These are phyloP conservation scores for Coelopa frigida DNA, from an alignment of 1,140 invertebrate species.

Conservation along the genomic window DNA sequence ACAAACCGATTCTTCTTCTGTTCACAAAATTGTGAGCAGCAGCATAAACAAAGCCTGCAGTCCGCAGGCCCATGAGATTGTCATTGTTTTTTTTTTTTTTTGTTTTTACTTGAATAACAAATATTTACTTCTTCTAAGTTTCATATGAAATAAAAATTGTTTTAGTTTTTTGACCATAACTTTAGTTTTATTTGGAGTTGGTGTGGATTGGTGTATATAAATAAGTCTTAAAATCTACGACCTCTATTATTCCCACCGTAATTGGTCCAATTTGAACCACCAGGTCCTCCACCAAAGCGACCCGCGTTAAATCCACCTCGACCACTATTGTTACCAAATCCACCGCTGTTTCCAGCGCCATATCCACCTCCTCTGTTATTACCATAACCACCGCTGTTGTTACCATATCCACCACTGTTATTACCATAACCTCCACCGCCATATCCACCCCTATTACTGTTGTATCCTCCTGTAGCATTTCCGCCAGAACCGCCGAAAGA, in stretches of 20 bases:
- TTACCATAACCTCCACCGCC: constrained; percentile 8
- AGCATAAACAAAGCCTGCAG: too few relatives aligned
- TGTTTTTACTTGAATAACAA: too few relatives aligned
- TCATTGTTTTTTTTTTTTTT: too few relatives aligned
- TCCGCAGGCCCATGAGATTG: too few relatives aligned
- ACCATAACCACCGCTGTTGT: constrained; percentile 1
- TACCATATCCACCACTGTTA: constrained; percentile 14
- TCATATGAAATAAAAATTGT: too few relatives aligned
- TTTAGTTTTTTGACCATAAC: too few relatives aligned
- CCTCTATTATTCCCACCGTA: too few relatives aligned
- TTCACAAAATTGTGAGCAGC: constrained; percentile 5
- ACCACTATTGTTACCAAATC: constrained; percentile 13
- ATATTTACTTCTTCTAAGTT: too few relatives aligned
- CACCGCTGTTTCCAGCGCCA: constrained; percentile 33
- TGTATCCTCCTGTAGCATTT: constrained; percentile 15
- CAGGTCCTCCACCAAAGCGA: constrained; percentile 14
- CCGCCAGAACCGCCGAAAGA: constrained; percentile 24
- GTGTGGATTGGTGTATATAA: too few relatives aligned
- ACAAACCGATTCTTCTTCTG: constrained; percentile 2
- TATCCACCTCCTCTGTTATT: constrained; percentile 25
- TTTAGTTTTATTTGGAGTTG: too few relatives aligned
- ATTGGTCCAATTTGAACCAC: too few relatives aligned
- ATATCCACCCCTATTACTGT: constrained; percentile 7
- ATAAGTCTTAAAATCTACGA: constrained; percentile 13
- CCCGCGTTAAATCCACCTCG: constrained; percentile 15